A percentile compares a stretch with the other conserved stretches of the same genome.
phyloP scores from a whole-genome alignment of 64 coral and sea anemone species.

The Montipora sp. region DNA sequence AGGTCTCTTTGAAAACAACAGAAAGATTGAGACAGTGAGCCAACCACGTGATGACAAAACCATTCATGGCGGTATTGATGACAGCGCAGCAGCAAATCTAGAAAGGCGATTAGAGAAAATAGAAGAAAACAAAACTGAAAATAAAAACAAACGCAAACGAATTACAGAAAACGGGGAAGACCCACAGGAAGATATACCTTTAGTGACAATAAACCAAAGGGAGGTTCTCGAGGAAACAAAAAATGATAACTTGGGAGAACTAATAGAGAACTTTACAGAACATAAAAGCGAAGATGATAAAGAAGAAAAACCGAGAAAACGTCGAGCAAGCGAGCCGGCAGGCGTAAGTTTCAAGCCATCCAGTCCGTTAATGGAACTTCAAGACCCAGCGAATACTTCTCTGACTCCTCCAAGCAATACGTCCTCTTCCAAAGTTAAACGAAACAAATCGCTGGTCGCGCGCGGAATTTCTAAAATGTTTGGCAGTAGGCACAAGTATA shows the following conservation, averaged over 20 bases:
- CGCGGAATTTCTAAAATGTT: constrained; percentile 42
- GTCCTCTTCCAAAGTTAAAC: not conserved
- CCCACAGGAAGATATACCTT: not conserved
- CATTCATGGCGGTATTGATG: not conserved
- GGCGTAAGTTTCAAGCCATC: not conserved
- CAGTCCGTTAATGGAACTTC: constrained; percentile 3
- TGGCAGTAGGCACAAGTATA: constrained; percentile 6
- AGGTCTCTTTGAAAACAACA: not conserved
- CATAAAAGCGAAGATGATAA: not conserved
- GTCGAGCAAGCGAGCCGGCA: not conserved
- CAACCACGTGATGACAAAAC: not conserved
- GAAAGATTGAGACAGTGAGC: not conserved
- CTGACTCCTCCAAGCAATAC: not conserved
- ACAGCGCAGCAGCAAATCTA: not conserved
- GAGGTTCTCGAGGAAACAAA: not conserved
- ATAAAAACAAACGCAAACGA: constrained; percentile 12
- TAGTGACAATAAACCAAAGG: not conserved
- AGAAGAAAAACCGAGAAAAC: not conserved
- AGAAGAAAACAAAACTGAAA: constrained; percentile 3
- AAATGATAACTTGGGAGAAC: not conserved
- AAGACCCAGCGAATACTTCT: not conserved
- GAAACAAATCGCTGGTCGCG: not conserved
- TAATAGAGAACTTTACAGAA: not conserved
- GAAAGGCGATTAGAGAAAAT: not conserved
- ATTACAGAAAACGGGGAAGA: not conserved